Conservation (phyloP, 2,113 vertebrate genomes). For the Muscicapa adusta region DNA sequence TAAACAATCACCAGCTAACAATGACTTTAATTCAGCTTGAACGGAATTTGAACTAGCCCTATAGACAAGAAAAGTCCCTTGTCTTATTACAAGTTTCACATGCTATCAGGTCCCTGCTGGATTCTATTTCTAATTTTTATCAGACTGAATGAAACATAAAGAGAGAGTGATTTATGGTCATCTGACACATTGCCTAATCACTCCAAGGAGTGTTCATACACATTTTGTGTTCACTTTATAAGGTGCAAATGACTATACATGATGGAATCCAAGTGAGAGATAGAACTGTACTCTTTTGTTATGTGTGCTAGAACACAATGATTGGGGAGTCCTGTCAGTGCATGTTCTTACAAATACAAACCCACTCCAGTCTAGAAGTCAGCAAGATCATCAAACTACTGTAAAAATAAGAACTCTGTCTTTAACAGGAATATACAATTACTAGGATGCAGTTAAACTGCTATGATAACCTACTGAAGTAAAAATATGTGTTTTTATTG, state of each 20-base stretch:
- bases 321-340: background rate
- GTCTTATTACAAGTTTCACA: conserved; percentile 33
- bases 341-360: background rate
- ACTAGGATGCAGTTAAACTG: background rate
- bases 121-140: conserved; percentile 47
- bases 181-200: background rate
- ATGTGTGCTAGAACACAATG: background rate
- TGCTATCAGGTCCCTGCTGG: conserved; percentile 12
- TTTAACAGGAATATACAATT: background rate
- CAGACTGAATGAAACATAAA: conserved; percentile 34
- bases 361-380: background rate
- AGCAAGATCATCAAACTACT: background rate
- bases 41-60: conserved; percentile 20
- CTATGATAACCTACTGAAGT: conserved; percentile 13
- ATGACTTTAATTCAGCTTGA: conserved; percentile 35
- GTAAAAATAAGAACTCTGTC: background rate
- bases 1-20: background rate
- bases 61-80: conserved; percentile 11
- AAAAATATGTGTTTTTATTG: conserved; percentile 20
- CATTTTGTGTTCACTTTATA: background rate
- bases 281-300: background rate
- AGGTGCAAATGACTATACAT: conserved; percentile 1
- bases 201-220: background rate
- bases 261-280: conserved; percentile 10
- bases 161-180: conserved; percentile 17